Base-by-base conservation (phyloP, 2,113 vertebrate genomes). In the Burhinus bistriatus region DNA sequence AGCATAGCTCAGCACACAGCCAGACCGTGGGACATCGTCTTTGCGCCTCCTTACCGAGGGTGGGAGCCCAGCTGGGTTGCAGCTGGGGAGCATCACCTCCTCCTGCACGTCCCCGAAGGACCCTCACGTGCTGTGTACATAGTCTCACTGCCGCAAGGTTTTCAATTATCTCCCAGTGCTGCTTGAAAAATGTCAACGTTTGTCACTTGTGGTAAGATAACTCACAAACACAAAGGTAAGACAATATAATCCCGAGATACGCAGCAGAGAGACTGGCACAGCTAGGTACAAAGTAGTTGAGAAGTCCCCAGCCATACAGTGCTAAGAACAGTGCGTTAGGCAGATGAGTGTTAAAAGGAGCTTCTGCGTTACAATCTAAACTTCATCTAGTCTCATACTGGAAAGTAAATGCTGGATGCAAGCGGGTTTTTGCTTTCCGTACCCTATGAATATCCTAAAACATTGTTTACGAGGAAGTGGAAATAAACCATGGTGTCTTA, bases 231-330 rank as follows among this genome's bases (percentile, higher is more conserved):
- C 27, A 1, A 4, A 38, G 45, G 25, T 0, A 4, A 5, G 55
- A 1, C 34, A 2, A 1, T 6, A 9, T 0, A 1, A 5, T 2
- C 1, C 6, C 0, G 2, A 9, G 54, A 0, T 0, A 5, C 0
- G 7, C 19, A 26, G 61, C 80, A 54, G 42, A 54, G 42, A 6
- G 42, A 2, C 26, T 4, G 70, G 40, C 59, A 10, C 2, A 5
- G 7, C 23, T 3, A 4, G 72, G 40, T 4, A 42, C 19, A 21
- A 5, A 9, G 26, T 2, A 4, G 10, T 3, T 19, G 2, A 12
- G 25, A 21, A 27, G 34, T 36, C 12, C 57, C 61, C 22, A 16
- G 32, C 27, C 1, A 5, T 23, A 3, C 29, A 1, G 40, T 5
- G 30, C 45, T 47, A 47, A 47, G 19, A 27, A 4, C 11, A 0